phyloP scores from a whole-genome alignment of 64 coral and sea anemone genomes.

The Dendronephthya gigantea region DNA sequence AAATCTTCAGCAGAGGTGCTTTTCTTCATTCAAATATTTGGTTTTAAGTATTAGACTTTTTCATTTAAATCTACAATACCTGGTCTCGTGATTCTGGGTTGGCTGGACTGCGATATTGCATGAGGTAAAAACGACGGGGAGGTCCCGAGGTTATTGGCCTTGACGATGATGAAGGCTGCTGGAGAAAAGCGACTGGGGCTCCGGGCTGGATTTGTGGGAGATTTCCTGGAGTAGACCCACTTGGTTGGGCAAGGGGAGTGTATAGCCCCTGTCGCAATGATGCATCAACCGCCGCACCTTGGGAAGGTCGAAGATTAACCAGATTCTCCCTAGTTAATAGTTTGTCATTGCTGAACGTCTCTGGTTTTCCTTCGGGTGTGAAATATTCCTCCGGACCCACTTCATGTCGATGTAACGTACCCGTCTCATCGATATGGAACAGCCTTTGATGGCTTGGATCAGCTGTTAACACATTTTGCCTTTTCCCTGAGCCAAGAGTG shows the following conservation, averaged over 20 bases:
- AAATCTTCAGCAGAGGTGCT: no score
- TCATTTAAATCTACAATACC: no score
- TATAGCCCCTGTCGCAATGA: not conserved
- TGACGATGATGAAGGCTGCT: not conserved
- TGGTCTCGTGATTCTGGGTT: not conserved
- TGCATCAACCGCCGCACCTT: not conserved
- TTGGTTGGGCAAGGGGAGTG: not conserved
- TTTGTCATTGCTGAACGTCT: not conserved
- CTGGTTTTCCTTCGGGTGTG: not conserved
- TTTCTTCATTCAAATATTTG: no score
- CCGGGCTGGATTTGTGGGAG: not conserved
- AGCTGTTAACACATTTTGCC: not conserved
- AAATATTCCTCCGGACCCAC: not conserved
- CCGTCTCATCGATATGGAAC: not conserved
- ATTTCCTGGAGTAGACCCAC: not conserved
- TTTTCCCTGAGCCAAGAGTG: not conserved
- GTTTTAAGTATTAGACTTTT: no score
- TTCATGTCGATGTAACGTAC: slow-evolving; percentile 5
- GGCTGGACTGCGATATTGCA: not conserved
- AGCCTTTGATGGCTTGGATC: not conserved
- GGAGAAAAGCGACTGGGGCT: not conserved
- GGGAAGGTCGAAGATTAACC: not conserved
- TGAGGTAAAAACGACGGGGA: not conserved
- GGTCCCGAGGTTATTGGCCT: not conserved
- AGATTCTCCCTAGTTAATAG: not conserved